Percentiles rank a stretch among this genome's conserved stretches.
phyloP scores from a whole-genome alignment of 2,888 invertebrate genomes.

The Argynnis bischoffii region DNA sequence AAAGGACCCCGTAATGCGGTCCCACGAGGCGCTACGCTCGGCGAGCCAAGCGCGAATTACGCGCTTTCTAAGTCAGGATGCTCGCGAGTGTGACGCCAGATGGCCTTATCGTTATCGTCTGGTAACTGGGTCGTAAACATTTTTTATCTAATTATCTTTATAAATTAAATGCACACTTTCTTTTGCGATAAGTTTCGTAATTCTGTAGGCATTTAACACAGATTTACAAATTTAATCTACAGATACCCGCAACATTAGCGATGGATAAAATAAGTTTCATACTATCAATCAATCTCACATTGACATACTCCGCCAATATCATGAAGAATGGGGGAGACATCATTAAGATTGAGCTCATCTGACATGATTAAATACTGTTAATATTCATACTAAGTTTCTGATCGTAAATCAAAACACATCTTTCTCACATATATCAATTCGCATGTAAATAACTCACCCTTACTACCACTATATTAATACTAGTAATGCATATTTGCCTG shows the following conservation, averaged over 20 bases:
- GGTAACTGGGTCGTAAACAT: slow-evolving; percentile 30
- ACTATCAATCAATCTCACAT: too few relatives aligned
- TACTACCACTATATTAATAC: too few relatives aligned
- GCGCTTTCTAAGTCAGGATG: slow-evolving; percentile 69
- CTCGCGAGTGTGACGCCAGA: slow-evolving; percentile 40
- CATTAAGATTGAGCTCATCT: too few relatives aligned
- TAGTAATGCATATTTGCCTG: too few relatives aligned
- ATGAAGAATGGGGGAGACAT: too few relatives aligned
- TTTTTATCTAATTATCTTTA: slow-evolving; percentile 22
- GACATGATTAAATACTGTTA: too few relatives aligned
- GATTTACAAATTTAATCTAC: not conserved
- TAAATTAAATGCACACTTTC: slow-evolving; percentile 21
- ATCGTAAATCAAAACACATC: too few relatives aligned
- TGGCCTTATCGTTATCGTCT: slow-evolving; percentile 37
- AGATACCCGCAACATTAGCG: not conserved
- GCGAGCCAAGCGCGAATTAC: slow-evolving; percentile 64
- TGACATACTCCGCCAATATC: too few relatives aligned
- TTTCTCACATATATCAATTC: too few relatives aligned
- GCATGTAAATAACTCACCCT: too few relatives aligned
- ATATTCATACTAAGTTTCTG: too few relatives aligned
- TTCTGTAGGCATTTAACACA: not conserved
- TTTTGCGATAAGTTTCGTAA: slow-evolving; percentile 3
- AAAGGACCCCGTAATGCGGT: slow-evolving; percentile 60
- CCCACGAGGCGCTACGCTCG: slow-evolving; percentile 56
- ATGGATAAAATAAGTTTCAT: too few relatives aligned